Conservation (phyloP, 2,113 vertebrate genomes). For the Vireo altiloquus region DNA sequence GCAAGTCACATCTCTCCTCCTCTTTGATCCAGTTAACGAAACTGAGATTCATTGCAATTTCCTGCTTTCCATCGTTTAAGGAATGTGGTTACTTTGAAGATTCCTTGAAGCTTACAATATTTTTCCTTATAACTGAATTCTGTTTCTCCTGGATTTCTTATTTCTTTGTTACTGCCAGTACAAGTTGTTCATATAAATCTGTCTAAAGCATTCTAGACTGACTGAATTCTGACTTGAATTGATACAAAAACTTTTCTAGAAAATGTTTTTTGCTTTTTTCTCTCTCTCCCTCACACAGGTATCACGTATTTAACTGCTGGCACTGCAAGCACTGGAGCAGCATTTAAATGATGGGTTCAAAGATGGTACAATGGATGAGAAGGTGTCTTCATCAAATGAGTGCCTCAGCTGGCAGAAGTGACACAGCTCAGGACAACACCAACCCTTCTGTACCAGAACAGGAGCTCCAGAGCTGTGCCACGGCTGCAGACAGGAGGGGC, state of each 20-base stretch:
- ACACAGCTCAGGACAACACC: not conserved
- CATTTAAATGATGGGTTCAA: not conserved
- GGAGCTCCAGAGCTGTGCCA: rapidly evolving
- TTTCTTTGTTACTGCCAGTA: not conserved
- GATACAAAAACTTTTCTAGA: not conserved
- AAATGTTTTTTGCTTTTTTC: not conserved
- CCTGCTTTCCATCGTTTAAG: not conserved
- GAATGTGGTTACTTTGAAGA: not conserved
- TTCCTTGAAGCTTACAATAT: not conserved
- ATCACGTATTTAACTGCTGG: not conserved
- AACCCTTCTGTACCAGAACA: not conserved
- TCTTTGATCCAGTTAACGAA: slow-evolving; percentile 22
- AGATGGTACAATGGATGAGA: not conserved
- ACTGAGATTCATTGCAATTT: not conserved
- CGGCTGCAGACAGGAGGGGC: not conserved
- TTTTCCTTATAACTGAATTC: not conserved
- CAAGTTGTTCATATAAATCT: not conserved
- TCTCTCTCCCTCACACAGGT: not conserved
- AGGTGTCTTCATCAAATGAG: not conserved
- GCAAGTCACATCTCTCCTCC: not conserved
- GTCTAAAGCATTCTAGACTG: not conserved
- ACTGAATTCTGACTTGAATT: not conserved
- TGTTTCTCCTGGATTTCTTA: not conserved
- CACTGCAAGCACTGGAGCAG: not conserved
- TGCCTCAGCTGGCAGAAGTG: not conserved